These are phyloP conservation scores for Meriones psammophilus DNA, from an alignment of 2,797 vertebrate genomes.

Conservation along the genomic window DNA sequence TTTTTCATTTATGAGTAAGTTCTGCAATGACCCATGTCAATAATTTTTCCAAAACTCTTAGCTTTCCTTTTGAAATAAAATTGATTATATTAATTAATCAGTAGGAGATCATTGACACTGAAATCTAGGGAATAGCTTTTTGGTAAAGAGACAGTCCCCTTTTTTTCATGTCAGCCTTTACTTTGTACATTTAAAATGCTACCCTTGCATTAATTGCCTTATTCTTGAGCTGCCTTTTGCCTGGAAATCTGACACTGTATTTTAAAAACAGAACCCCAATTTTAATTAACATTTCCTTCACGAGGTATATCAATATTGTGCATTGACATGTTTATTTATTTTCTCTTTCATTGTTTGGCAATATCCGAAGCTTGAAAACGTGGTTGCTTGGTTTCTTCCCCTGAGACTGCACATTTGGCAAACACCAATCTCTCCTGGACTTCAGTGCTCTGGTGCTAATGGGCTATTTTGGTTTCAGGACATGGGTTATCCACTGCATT, in stretches of 20 bases:
- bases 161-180: constrained; percentile 56
- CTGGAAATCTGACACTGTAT: constrained; percentile 63
- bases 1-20: constrained; percentile 67
- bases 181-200: constrained; percentile 63
- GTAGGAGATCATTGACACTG: constrained; percentile 33
- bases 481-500: constrained; percentile 30
- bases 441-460: constrained; percentile 48
- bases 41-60: constrained; percentile 73
- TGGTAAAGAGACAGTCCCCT: constrained; percentile 58
- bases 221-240: constrained; percentile 59
- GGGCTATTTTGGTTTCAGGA: constrained; percentile 72
- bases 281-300: constrained; percentile 73
- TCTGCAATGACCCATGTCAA: constrained; percentile 7
- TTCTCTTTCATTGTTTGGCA: constrained; percentile 75
- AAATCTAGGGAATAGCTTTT: constrained; percentile 69
- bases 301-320: constrained; percentile 75
- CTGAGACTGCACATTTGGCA: constrained; percentile 69
- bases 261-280: constrained; percentile 58
- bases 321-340: constrained; percentile 80
- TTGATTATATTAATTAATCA: constrained; percentile 75
- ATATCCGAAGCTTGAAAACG: constrained; percentile 71
- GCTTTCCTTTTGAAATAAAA: constrained; percentile 70
- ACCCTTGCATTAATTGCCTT: constrained; percentile 52
- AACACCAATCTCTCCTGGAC: constrained; percentile 74
- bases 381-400: constrained; percentile 27